Conservation (phyloP, 2,888 invertebrate genomes). For the Aspidapion aeneum region DNA sequence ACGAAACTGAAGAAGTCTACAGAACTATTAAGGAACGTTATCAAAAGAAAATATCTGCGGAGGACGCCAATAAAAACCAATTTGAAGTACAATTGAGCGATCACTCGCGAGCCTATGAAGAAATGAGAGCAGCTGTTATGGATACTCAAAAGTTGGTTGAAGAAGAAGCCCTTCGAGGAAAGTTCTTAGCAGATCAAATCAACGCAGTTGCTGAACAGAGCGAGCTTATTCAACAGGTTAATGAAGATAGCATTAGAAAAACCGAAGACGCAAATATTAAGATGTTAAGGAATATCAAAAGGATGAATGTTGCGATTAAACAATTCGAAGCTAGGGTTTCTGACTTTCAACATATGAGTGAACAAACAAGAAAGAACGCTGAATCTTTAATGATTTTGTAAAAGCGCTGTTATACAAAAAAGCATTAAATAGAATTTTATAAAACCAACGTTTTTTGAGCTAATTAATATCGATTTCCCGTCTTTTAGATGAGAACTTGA, state of each 20-base stretch:
- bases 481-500: no score
- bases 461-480: not conserved
- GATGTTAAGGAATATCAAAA: slow-evolving; percentile 43
- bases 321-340: slow-evolving; percentile 38
- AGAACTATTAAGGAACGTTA: slow-evolving; percentile 37
- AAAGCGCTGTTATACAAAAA: no score
- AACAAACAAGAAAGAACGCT: slow-evolving; percentile 10
- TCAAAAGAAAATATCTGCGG: slow-evolving; percentile 33
- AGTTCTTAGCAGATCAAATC: slow-evolving; percentile 42
- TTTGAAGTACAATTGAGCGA: slow-evolving; percentile 29
- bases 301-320: slow-evolving; percentile 37
- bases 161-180: slow-evolving; percentile 44
- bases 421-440: no score
- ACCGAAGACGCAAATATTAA: slow-evolving; percentile 43
- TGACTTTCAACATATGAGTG: slow-evolving; percentile 29
- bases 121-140: slow-evolving; percentile 39
- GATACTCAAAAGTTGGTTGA: slow-evolving; percentile 45
- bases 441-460: no score
- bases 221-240: slow-evolving; percentile 40
- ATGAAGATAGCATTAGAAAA: slow-evolving; percentile 40
- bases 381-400: not conserved
- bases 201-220: slow-evolving; percentile 41
- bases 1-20: slow-evolving; percentile 33
- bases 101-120: slow-evolving; percentile 42
- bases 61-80: slow-evolving; percentile 32